Evolutionary conservation across 2,113 vertebrate genomes (phyloP).

Genomic region (Siniperca chuatsi): DNA sequence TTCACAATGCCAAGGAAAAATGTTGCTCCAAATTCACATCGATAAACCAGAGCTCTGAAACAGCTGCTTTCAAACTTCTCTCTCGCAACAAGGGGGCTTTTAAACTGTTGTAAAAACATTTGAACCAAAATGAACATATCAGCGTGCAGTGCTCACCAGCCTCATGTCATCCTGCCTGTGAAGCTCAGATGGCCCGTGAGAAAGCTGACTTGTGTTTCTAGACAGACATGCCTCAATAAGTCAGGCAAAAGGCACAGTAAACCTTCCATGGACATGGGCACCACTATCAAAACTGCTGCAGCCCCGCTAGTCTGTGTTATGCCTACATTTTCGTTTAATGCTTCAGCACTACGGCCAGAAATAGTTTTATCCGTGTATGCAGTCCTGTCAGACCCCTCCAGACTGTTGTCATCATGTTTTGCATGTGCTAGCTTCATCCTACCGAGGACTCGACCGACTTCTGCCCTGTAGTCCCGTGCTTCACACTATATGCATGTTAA

Average conservation of each 20-base stretch:
- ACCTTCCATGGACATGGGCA: slow-evolving; percentile 73
- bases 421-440: slow-evolving; percentile 36
- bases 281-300: slow-evolving; percentile 76
- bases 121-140: slow-evolving; percentile 81
- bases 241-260: slow-evolving; percentile 78
- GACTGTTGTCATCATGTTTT: slow-evolving; percentile 31
- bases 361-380: slow-evolving; percentile 31
- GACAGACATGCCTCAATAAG: slow-evolving; percentile 78
- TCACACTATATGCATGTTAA: slow-evolving; percentile 74
- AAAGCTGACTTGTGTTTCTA: slow-evolving; percentile 76
- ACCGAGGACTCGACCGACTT: background rate
- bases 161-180: slow-evolving; percentile 66
- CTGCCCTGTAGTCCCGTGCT: slow-evolving; percentile 19
- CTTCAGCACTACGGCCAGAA: slow-evolving; percentile 37
- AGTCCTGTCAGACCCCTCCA: slow-evolving; percentile 45
- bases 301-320: slow-evolving; percentile 62
- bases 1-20: slow-evolving; percentile 65
- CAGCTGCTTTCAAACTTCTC: slow-evolving; percentile 86
- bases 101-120: slow-evolving; percentile 67
- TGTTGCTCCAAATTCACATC: slow-evolving; percentile 47
- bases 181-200: slow-evolving; percentile 70
- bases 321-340: slow-evolving; percentile 58
- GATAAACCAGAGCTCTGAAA: slow-evolving; percentile 59
- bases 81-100: slow-evolving; percentile 64
- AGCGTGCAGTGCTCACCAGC: slow-evolving; percentile 64